Percentiles rank a stretch among this genome's conserved stretches.
Conservation (phyloP, 2,113 vertebrate species). For the Colinus virginianus region DNA sequence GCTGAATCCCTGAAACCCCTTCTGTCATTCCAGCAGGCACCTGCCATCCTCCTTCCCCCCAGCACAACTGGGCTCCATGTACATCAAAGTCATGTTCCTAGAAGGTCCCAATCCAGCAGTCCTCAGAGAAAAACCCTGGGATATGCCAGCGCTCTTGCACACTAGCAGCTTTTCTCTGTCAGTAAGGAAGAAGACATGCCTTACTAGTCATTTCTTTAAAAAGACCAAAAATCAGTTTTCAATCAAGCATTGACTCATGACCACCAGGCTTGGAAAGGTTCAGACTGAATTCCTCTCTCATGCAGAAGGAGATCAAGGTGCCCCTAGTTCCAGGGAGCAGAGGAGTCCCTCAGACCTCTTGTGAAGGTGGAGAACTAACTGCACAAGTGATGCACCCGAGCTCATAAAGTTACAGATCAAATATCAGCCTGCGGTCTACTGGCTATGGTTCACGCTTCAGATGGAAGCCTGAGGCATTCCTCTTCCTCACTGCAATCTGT, state of each 20-base stretch:
- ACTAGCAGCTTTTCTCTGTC: background rate
- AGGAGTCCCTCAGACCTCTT: background rate
- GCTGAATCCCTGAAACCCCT: background rate
- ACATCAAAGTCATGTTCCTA: conserved; percentile 1
- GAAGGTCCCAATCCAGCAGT: background rate
- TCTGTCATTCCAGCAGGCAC: background rate
- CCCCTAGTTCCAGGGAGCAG: background rate
- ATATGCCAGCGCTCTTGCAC: background rate
- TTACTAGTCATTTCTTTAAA: background rate
- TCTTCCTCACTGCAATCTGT: background rate
- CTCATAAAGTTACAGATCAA: background rate
- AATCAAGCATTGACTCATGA: background rate
- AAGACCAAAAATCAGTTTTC: background rate
- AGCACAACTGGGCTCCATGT: background rate
- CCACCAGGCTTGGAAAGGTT: background rate
- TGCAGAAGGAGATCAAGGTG: background rate
- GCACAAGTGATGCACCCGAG: background rate
- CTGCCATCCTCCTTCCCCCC: background rate
- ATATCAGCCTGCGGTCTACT: background rate
- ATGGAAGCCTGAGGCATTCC: background rate
- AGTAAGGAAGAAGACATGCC: background rate
- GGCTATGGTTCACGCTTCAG: background rate
- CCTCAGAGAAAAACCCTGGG: background rate
- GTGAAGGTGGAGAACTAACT: background rate
- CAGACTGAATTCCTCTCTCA: background rate